Conservation (phyloP, 2,888 invertebrate genomes). For the Penaeus monodon region DNA sequence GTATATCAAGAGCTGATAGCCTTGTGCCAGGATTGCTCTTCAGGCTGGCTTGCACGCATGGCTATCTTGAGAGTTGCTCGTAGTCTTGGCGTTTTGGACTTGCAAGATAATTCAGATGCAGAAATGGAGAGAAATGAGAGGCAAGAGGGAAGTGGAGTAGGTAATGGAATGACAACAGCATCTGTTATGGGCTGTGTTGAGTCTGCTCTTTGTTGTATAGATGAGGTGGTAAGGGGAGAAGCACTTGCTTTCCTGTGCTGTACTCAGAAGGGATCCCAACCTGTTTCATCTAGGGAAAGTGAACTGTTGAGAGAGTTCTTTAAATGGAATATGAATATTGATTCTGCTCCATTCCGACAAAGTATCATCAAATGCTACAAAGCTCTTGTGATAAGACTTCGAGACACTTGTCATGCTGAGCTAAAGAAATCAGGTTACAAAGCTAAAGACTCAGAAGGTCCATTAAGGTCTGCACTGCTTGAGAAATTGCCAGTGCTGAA, state of each 20-base stretch:
- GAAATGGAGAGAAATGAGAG: background rate
- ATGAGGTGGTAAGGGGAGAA: constrained; percentile 46
- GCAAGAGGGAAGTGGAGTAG: background rate
- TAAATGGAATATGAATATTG: constrained; percentile 51
- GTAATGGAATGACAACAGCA: background rate
- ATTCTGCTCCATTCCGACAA: constrained; percentile 55
- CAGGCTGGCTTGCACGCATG: constrained; percentile 49
- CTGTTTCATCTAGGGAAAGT: constrained; percentile 35
- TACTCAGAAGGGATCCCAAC: constrained; percentile 44
- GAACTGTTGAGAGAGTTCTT: constrained; percentile 38
- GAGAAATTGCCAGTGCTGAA: constrained; percentile 13
- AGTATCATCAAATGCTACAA: constrained; percentile 45
- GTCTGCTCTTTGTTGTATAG: constrained; percentile 29
- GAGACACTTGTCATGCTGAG: constrained; percentile 69
- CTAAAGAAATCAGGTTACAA: constrained; percentile 39
- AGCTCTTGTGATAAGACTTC: constrained; percentile 38
- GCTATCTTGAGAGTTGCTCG: constrained; percentile 48
- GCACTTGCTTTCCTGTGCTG: constrained; percentile 50
- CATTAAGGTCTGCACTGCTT: background rate
- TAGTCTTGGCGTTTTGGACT: constrained; percentile 6
- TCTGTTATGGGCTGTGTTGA: background rate
- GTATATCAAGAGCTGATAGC: constrained; percentile 28
- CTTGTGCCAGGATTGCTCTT: constrained; percentile 23
- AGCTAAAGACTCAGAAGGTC: background rate
- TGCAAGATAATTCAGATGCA: background rate